These are phyloP conservation scores for Eupithecia tripunctaria DNA, from an alignment of 2,888 invertebrate species.

Conservation along the genomic window DNA sequence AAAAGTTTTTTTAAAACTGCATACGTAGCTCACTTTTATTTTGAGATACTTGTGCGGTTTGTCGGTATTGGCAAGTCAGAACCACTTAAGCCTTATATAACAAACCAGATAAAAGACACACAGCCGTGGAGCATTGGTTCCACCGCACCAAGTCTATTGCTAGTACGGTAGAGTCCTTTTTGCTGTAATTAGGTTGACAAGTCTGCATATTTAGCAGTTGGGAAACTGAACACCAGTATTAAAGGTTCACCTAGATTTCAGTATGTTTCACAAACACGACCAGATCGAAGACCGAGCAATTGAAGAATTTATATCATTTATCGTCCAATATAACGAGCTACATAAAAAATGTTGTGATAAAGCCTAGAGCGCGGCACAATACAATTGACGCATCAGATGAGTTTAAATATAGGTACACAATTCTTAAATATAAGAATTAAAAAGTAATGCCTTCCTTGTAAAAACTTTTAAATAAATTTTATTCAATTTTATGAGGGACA, in stretches of 20 bases:
- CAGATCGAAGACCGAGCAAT: background rate
- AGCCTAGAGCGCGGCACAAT: too few relatives aligned
- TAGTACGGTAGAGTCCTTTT: constrained; percentile 17
- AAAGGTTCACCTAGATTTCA: constrained; percentile 23
- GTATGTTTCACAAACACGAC: constrained; percentile 19
- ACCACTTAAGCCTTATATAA: constrained; percentile 31
- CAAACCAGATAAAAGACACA: constrained; percentile 26
- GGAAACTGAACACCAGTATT: constrained; percentile 25
- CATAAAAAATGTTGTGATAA: too few relatives aligned
- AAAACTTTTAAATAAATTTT: too few relatives aligned
- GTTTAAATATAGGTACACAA: too few relatives aligned
- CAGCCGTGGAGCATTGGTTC: background rate
- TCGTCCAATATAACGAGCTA: background rate
- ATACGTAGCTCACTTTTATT: background rate
- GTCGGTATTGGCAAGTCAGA: constrained; percentile 23
- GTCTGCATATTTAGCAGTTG: constrained; percentile 26
- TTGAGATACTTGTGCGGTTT: constrained; percentile 3
- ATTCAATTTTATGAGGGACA: too few relatives aligned
- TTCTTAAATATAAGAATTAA: too few relatives aligned
- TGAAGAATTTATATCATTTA: background rate
- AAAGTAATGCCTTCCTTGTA: too few relatives aligned
- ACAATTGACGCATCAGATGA: too few relatives aligned
- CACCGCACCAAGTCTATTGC: constrained; percentile 14
- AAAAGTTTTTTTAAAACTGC: too few relatives aligned
- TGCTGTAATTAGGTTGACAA: constrained; percentile 15